Percentiles rank a stretch among this genome's conserved stretches.
Conservation (phyloP, 2,113 vertebrate species). For the Gopherus evgoodei region DNA sequence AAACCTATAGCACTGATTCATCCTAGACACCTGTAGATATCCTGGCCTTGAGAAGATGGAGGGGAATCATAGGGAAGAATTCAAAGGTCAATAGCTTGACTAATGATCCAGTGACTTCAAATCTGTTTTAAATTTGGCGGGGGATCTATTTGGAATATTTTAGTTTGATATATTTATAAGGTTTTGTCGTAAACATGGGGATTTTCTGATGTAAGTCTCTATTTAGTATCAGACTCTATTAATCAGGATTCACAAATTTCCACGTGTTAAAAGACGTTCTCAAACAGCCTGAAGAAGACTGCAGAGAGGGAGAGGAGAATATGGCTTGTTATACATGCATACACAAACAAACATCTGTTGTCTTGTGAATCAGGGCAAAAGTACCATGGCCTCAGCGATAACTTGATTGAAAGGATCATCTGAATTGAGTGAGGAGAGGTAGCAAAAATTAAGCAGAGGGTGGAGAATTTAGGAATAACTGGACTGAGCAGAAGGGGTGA, state of each 20-base stretch:
- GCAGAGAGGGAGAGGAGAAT: background rate
- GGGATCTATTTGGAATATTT: background rate
- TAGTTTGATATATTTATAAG: background rate
- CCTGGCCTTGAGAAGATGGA: background rate
- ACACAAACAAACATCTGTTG: background rate
- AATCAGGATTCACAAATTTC: background rate
- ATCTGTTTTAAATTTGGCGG: background rate
- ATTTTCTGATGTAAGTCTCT: background rate
- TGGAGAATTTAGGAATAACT: background rate
- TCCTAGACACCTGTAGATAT: background rate
- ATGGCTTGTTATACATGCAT: background rate
- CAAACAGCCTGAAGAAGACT: background rate
- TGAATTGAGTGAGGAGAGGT: background rate
- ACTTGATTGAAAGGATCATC: background rate
- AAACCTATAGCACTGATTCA: background rate
- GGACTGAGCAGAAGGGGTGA: background rate
- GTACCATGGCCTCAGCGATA: rapidly evolving
- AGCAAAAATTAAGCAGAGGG: background rate
- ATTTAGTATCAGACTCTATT: background rate
- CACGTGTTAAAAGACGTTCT: background rate
- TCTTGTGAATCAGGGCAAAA: background rate
- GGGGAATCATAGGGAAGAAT: background rate
- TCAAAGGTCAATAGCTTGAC: background rate
- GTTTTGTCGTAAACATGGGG: background rate
- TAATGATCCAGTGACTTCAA: background rate